Base-by-base conservation (phyloP, 2,797 vertebrate species). In the Oryzias dopingdopingensis region DNA sequence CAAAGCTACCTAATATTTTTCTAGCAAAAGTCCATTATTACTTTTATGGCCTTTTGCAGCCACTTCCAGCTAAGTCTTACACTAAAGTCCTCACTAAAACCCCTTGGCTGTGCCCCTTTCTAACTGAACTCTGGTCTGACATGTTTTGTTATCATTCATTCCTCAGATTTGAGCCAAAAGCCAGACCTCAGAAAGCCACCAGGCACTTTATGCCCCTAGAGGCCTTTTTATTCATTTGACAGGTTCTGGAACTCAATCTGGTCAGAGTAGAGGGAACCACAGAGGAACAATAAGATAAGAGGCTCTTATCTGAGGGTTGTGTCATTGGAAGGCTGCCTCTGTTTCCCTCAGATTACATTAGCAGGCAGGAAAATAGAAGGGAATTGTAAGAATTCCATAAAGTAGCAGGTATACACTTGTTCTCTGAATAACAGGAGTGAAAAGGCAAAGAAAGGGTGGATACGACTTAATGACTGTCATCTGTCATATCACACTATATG, bases 321-420 rank as follows among this genome's bases (percentile, higher is more conserved):
- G 78, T 82, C 78, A 61, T 80, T 90, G 84, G 85, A 91, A 90
- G 90, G 87, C 72, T 50, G 79, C 76, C 83, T 83, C 70, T 80
- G 82, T 91, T 94, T 93, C 91, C 87, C 85, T 89, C 58, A 65
- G 79, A 87, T 91, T 92, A 89, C 79, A 90, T 86, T 70, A 86
- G 16, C 53, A 89, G 85, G 87, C 77, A 93, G 90, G 89, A 94
- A 94, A 90, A 86, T 86, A 81, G 72, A 76, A 62, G 48, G 70
- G 79, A 90, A 88, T 88, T 80, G 64, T 80, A 89, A 76, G 80
- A 92, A 89, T 81, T 89, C 72, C 82, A 88, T 79, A 70, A 69
- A 85, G 65, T 49, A 48, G 79, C 60, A 59, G 59, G 68, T 68
- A 88, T 88, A 82, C 60, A 44, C 57, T 81, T 56, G 3, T 80